phyloP scores from a whole-genome alignment of 92 coral and sea anemone genomes.

The Scolanthus callimorphus region DNA sequence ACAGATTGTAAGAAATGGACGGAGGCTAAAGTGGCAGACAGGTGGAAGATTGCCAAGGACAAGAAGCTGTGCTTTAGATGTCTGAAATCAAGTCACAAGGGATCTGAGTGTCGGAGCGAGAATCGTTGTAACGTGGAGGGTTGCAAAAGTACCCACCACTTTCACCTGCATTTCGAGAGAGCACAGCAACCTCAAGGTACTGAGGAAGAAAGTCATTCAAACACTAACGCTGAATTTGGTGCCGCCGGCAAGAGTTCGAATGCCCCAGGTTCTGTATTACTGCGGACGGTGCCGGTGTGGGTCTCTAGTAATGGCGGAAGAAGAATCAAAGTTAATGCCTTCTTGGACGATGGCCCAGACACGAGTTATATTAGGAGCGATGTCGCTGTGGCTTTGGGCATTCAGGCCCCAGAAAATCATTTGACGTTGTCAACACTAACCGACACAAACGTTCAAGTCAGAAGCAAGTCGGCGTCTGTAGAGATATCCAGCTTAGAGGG shows the following conservation, averaged over 20 bases:
- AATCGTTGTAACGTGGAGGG: slow-evolving; percentile 6
- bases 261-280: slow-evolving; percentile 12
- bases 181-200: background rate
- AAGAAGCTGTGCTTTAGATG: background rate
- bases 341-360: slow-evolving; percentile 39
- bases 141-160: slow-evolving; percentile 17
- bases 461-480: slow-evolving; percentile 7
- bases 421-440: slow-evolving; percentile 27
- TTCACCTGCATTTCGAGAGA: slow-evolving; percentile 12
- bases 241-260: slow-evolving; percentile 9
- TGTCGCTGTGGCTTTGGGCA: slow-evolving; percentile 10
- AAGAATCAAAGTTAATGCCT: slow-evolving; percentile 22
- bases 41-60: background rate
- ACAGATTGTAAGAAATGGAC: background rate
- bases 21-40: background rate
- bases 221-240: background rate
- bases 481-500: slow-evolving; percentile 9
- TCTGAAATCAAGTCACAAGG: slow-evolving; percentile 2
- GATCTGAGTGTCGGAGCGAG: slow-evolving; percentile 6
- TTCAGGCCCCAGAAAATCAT: background rate
- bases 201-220: background rate
- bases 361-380: slow-evolving; percentile 27
- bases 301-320: too few relatives aligned
- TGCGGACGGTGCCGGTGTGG: too few relatives aligned
- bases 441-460: slow-evolving; percentile 5